A percentile compares a stretch with the other conserved stretches of the same genome.
These are phyloP conservation scores for Trissolcus japonicus DNA, from an alignment of 2,888 invertebrate genomes.

Conservation along the genomic window DNA sequence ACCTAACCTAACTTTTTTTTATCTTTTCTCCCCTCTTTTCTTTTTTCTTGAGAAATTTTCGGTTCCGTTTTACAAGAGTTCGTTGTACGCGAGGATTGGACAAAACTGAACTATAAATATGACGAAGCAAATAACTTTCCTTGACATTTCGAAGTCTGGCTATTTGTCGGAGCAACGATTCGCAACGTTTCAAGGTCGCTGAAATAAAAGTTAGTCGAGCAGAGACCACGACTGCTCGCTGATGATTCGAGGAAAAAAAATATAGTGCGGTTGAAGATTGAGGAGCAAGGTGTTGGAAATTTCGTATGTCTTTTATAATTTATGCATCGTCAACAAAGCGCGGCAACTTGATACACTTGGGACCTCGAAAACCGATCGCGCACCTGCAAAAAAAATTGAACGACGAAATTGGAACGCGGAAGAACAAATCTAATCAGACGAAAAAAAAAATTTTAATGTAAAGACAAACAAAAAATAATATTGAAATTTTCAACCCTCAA, in stretches of 20 bases:
- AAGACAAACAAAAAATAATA: background rate
- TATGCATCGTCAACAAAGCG: conserved; percentile 53
- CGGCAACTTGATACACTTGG: conserved; percentile 17
- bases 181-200: conserved; percentile 43
- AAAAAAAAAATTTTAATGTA: background rate
- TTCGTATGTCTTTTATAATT: conserved; percentile 36
- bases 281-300: conserved; percentile 9
- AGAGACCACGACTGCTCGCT: conserved; percentile 6
- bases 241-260: conserved; percentile 34
- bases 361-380: conserved; percentile 22
- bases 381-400: conserved; percentile 12
- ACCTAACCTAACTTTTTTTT: no score
- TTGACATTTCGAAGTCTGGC: conserved; percentile 31
- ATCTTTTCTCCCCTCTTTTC: background rate
- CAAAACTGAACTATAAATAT: conserved; percentile 34
- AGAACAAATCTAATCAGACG: conserved; percentile 9
- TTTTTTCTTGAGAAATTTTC: background rate
- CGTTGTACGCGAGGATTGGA: no score
- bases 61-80: background rate
- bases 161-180: conserved; percentile 32
- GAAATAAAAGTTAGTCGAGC: conserved; percentile 37
- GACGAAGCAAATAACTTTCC: conserved; percentile 48
- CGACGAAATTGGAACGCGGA: conserved; percentile 7
- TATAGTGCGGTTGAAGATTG: background rate
- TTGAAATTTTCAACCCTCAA: background rate